Evolutionary conservation across 2,888 invertebrate species (phyloP), one percentile per base, ranked within the genome.

Genomic region (Drosophila neoperkinsi): DNA sequence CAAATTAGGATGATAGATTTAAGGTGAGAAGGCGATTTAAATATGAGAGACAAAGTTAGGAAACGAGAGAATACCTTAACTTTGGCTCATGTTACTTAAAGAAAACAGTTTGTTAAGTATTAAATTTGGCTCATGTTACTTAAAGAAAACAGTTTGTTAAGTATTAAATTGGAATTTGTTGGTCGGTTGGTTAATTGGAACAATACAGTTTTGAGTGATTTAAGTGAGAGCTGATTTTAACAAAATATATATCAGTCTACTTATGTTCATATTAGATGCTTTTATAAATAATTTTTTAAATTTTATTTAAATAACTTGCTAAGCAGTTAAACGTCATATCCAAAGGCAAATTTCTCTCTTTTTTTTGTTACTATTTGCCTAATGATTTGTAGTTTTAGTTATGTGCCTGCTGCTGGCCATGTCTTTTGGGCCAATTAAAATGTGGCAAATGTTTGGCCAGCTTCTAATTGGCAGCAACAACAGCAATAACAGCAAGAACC

Each of bases 361-460:
- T 10, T 43, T 58, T 0, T 30, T 55, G 18, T 38, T 36, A 60
- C 25, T 52, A 65, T 56, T 60, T 71, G 65, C 52, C 64, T 81
- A 78, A 78, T 77, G 78, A 77, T 75, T 66, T 66, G 52, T 46
- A 2, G 28, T 21, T 58, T 38, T 49, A 18, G 36, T 18, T 58
- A 10, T 41, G 34, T 36, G 52, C 34, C 13, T 46, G 58, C 55
- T 71, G 52, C 28, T 71, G 61, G 79, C 55, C 46, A 52, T 52
- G 38, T 64, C 49, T 79, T 81, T 67, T 74, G 72, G 81, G 86
- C 81, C 84, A 85, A 84, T 84, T 84, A 84, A 85, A 84, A 84
- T 53, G 41, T 30, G 41, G 66, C 63, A 77, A 79, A 79, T 86
- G 67, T 71, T 78, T 25, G 73, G 53, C 75, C 53, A 58, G 67